phyloP scores from a whole-genome alignment of 2,888 invertebrate species.

The Thera obeliscata region DNA sequence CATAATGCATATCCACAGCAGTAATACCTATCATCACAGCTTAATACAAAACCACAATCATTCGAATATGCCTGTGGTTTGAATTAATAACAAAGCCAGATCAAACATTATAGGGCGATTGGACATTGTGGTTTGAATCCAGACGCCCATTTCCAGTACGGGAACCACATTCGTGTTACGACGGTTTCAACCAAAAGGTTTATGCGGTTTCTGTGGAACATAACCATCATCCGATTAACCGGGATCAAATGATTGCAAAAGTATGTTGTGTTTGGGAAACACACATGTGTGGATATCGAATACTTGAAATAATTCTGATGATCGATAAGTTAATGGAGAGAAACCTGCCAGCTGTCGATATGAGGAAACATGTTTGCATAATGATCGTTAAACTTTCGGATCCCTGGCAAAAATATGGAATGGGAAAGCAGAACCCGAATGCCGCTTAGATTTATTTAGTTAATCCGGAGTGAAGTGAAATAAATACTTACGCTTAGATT shows the following conservation, averaged over 20 bases:
- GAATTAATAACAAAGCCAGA: slow-evolving; percentile 12
- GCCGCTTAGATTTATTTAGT: too few species aligned
- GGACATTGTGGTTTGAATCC: slow-evolving; percentile 12
- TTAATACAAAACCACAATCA: slow-evolving; percentile 9
- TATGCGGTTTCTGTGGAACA: not conserved
- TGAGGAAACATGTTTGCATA: not conserved
- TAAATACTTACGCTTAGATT: too few species aligned
- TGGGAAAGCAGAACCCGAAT: too few species aligned
- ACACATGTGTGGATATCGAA: too few species aligned
- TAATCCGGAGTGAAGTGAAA: too few species aligned
- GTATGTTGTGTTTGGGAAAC: not conserved
- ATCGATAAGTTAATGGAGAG: not conserved
- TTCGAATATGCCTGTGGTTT: slow-evolving; percentile 1
- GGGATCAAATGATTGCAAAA: not conserved
- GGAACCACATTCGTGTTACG: slow-evolving; percentile 2
- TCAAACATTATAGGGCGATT: slow-evolving; percentile 10
- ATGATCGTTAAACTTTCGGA: not conserved
- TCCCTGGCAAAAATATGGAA: not conserved
- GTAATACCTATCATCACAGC: not conserved
- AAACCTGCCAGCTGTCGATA: not conserved
- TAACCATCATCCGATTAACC: not conserved
- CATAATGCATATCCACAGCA: not conserved
- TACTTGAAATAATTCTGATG: not conserved
- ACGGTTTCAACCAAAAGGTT: not conserved
- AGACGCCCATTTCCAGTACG: not conserved